phyloP scores from a whole-genome alignment of 2,888 invertebrate species.

The Ashinkailepas kermadecensis region DNA sequence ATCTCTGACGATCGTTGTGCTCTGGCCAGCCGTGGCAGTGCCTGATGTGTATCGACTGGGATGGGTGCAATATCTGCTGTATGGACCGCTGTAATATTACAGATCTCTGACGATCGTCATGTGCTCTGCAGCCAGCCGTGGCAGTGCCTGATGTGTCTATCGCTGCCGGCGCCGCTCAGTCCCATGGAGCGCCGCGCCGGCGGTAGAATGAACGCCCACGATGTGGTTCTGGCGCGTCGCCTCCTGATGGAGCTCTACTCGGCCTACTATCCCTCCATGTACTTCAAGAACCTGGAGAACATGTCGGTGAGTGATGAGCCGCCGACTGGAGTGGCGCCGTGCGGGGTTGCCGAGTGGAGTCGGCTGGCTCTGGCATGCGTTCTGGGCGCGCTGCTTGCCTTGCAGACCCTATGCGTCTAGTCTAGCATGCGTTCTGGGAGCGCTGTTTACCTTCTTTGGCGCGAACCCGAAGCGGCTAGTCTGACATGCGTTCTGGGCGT shows the following conservation, averaged over 20 bases:
- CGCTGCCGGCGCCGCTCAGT: not conserved
- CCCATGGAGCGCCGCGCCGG: not conserved
- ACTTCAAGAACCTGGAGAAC: not conserved
- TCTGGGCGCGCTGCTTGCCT: no score
- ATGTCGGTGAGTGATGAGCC: not conserved
- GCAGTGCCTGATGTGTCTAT: not conserved
- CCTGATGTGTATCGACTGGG: not conserved
- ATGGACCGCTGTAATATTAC: not conserved
- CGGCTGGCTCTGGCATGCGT: no score
- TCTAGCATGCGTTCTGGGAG: no score
- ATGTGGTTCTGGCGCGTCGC: not conserved
- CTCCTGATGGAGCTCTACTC: conserved; percentile 5
- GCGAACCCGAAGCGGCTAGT: no score
- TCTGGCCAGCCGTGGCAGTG: not conserved
- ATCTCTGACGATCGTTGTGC: not conserved
- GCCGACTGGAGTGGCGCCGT: no score
- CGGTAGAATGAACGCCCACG: not conserved
- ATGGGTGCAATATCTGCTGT: no score
- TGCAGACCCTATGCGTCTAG: no score
- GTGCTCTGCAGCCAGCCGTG: not conserved
- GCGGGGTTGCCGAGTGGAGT: no score
- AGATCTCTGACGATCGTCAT: not conserved
- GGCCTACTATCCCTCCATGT: not conserved
- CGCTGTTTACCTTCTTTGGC: no score
- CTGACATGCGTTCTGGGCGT: no score